Conservation (phyloP, 2,113 vertebrate genomes). For the Maccullochella peelii region DNA sequence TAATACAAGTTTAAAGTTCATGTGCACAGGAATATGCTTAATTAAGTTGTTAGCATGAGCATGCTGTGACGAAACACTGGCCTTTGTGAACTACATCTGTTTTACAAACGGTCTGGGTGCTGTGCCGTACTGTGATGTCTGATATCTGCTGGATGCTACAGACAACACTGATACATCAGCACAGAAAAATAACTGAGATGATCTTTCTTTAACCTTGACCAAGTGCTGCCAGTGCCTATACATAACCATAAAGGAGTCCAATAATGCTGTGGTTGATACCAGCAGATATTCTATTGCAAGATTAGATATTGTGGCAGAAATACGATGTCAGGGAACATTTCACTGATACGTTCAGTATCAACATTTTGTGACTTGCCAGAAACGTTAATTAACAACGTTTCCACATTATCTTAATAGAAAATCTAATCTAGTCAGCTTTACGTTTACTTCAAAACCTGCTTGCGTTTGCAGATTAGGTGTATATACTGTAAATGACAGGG, state of each 20-base stretch:
- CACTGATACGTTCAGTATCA: background rate
- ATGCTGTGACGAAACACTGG: constrained; percentile 56
- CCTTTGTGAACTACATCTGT: constrained; percentile 65
- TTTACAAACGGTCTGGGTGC: constrained; percentile 43
- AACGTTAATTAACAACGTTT: background rate
- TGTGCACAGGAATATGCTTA: constrained; percentile 87
- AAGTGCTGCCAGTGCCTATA: background rate
- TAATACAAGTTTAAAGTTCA: constrained; percentile 90
- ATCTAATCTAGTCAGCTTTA: background rate
- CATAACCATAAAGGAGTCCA: background rate
- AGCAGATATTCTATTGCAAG: background rate
- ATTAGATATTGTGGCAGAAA: background rate
- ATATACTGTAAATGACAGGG: background rate
- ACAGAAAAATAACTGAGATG: background rate
- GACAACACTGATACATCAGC: background rate
- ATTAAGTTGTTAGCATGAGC: constrained; percentile 83
- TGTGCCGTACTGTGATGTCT: constrained; percentile 21
- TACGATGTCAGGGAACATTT: background rate
- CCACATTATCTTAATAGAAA: no score
- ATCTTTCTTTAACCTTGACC: background rate
- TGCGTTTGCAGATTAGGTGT: background rate
- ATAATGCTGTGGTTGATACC: background rate
- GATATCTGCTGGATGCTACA: constrained; percentile 19
- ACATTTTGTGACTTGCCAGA: background rate
- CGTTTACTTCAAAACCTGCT: background rate